Evolutionary conservation across 2,113 vertebrate genomes (phyloP).

Genomic region (Narcine bancroftii): DNA sequence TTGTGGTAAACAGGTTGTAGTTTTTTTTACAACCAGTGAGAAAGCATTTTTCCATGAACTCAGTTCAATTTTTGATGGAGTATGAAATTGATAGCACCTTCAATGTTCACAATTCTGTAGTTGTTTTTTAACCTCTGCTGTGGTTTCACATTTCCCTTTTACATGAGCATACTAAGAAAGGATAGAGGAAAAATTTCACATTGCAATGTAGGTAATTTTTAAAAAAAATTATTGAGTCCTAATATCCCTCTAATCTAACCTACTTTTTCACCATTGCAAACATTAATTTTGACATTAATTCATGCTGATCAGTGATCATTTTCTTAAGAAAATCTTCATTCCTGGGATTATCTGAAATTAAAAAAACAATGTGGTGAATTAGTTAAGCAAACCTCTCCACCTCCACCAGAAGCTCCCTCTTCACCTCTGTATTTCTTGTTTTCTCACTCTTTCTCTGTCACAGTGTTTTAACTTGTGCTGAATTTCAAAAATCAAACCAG

Average conservation of each 20-base stretch:
- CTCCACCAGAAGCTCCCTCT: no score
- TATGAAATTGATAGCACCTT: slow-evolving; percentile 3
- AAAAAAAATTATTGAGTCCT: no score
- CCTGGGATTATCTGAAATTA: background rate
- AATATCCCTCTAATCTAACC: background rate
- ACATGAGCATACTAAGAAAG: background rate
- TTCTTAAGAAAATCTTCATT: background rate
- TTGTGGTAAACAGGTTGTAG: background rate
- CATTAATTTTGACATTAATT: background rate
- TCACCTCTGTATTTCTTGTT: no score
- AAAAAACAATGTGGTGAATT: background rate
- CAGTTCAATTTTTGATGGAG: background rate
- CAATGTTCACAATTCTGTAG: background rate
- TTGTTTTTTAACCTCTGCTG: background rate
- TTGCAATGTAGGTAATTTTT: no score
- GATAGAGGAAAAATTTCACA: background rate
- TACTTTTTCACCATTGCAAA: background rate
- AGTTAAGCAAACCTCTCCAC: background rate
- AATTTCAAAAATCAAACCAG: no score
- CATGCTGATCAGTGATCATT: background rate
- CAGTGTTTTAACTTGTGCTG: no score
- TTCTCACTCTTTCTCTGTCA: no score
- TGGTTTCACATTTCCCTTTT: background rate
- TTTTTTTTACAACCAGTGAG: background rate
- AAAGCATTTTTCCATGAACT: background rate